Conservation (phyloP, 2,888 invertebrate species). For the Hymenopus coronatus region DNA sequence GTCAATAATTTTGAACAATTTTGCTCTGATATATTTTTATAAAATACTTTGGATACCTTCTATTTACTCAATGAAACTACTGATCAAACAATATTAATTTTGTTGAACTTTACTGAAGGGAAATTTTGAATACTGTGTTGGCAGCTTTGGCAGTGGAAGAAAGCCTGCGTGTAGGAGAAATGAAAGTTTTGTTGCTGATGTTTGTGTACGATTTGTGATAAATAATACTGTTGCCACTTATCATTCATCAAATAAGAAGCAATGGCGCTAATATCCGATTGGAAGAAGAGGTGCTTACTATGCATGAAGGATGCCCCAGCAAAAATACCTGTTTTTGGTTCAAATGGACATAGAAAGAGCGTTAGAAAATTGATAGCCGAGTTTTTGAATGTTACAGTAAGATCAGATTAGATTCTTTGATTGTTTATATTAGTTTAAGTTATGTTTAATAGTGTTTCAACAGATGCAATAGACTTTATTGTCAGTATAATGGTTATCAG, state of each 20-base stretch:
- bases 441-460: too few species aligned
- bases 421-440: too few species aligned
- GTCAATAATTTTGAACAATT: too few species aligned
- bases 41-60: rapidly evolving
- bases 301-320: not conserved
- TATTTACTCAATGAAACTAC: rapidly evolving
- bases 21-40: too few species aligned
- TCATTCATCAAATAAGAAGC: not conserved
- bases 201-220: too few species aligned
- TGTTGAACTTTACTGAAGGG: not conserved
- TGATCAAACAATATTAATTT: too few species aligned
- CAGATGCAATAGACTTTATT: too few species aligned
- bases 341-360: not conserved
- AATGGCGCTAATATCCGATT: not conserved
- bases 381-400: not conserved
- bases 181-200: not conserved
- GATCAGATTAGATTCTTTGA: too few species aligned
- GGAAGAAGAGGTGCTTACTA: not conserved
- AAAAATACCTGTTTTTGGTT: not conserved
- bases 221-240: too few species aligned
- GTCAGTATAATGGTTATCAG: too few species aligned
- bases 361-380: not conserved
- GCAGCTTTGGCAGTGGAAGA: not conserved
- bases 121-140: not conserved
- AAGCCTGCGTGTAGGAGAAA: not conserved